Percentiles rank a stretch among this genome's conserved stretches.
Evolutionary conservation across 1,140 invertebrate genomes (phyloP).

Genomic region (Copidosoma floridanum): DNA sequence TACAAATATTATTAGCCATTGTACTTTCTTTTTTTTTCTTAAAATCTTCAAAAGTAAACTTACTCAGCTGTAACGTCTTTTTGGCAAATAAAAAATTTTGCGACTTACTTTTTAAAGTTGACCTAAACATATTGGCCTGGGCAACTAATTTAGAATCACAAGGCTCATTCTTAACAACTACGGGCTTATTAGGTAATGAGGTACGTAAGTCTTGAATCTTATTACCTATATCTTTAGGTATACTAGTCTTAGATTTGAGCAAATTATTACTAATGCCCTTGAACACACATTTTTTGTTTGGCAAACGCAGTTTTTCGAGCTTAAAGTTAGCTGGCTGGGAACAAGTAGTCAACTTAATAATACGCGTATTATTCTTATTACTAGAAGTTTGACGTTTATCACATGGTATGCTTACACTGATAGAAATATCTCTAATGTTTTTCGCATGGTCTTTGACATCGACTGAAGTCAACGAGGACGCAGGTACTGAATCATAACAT

Average conservation of each 20-base stretch:
- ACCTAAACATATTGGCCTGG: neutral
- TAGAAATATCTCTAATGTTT: neutral
- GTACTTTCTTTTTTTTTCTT: neutral
- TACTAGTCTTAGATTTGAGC: neutral
- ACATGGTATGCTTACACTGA: neutral
- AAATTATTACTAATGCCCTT: neutral
- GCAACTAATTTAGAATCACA: neutral
- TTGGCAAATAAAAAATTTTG: neutral
- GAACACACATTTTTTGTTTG: neutral
- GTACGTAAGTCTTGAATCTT: neutral
- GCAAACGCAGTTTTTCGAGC: neutral
- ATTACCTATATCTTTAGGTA: neutral
- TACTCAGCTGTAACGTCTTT: neutral
- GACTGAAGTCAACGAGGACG: neutral
- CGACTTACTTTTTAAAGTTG: neutral
- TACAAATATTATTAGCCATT: neutral
- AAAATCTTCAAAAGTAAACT: constrained; percentile 11
- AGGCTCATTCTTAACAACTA: neutral
- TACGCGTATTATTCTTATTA: neutral
- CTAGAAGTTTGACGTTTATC: neutral
- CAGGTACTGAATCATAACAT: too few relatives aligned
- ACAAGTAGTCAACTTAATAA: neutral
- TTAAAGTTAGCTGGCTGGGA: constrained; percentile 5
- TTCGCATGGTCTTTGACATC: neutral
- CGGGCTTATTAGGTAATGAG: neutral